Evolutionary conservation across 2,888 invertebrate genomes (phyloP).

Genomic region (Cloeon dipterum): DNA sequence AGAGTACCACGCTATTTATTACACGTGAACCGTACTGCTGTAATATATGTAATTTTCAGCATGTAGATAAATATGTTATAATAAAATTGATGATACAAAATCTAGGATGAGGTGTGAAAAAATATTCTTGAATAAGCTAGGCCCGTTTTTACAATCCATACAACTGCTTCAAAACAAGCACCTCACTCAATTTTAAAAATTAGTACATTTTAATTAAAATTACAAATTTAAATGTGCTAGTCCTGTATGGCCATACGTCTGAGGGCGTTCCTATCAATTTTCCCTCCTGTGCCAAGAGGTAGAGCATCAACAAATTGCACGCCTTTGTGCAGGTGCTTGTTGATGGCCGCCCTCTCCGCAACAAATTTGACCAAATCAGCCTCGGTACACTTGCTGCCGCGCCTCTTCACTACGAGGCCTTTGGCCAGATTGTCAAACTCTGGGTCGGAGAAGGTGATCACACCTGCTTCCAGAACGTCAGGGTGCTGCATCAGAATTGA

Average conservation of each 20-base stretch:
- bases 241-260: not conserved
- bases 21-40: too few species aligned
- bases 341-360: not conserved
- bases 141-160: too few species aligned
- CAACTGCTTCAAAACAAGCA: too few species aligned
- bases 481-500: slow-evolving; percentile 1
- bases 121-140: too few species aligned
- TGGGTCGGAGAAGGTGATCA: slow-evolving; percentile 1
- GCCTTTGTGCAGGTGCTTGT: not conserved
- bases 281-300: not conserved
- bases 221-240: too few species aligned
- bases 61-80: too few species aligned
- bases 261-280: not conserved
- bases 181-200: too few species aligned
- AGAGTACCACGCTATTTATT: too few species aligned
- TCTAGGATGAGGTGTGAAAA: too few species aligned
- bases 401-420: slow-evolving; percentile 1
- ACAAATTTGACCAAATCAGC: not conserved
- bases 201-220: too few species aligned
- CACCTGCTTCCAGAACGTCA: not conserved
- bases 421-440: not conserved
- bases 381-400: not conserved
- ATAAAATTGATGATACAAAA: too few species aligned
- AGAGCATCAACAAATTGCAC: not conserved
- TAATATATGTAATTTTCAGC: too few species aligned